Evolutionary conservation across 2,113 vertebrate genomes (phyloP), one percentile per base, ranked within the genome.

Genomic region (Plotosus lineatus): DNA sequence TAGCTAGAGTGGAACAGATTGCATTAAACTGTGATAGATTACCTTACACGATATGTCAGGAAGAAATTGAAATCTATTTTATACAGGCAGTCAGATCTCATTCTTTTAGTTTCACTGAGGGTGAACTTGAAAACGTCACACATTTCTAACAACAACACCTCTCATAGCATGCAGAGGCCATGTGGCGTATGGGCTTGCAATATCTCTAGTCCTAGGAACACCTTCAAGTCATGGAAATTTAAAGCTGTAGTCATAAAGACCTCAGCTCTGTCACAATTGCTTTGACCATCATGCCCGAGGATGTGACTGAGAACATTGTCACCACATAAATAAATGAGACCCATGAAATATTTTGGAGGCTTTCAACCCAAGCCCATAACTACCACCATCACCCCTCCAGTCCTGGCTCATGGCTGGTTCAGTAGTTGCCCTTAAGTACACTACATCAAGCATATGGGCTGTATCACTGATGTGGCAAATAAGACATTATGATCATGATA

Each of bases 251-350:
- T 60, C 46, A 73, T 81, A 73, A 84, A 84, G 51, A 56, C 56
- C 68, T 75, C 53, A 65, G 58, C 71, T 66, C 50, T 81, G 46
- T 76, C 75, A 81, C 46, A 48, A 55, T 28, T 42, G 40, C 36
- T n/a, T 48, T 56, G 46, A 44, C 26, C 60, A 66, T 76, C 50
- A 53, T 33, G 50, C 48, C 26, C 5, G 28, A 28, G 71, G 60
- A 76, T 66, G 15, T 76, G 74, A 36, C 38, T 56, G 72, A 74
- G 50, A 79, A 31, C 68, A 28, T 50, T 28, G 15, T 63, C 75
- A 69, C 50, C 31, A 6, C 36, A 74, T 85, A 60, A 74, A 83
- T 85, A 83, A 78, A 81, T 78, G 75, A 81, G 40, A 68, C 65
- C 21, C 56, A 56, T 77, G 63, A 38, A 51, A 40, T 78, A 60